Evolutionary conservation across 2,888 invertebrate species (phyloP), one percentile per base, ranked within the genome.

Genomic region (Ephialtes manifestator): DNA sequence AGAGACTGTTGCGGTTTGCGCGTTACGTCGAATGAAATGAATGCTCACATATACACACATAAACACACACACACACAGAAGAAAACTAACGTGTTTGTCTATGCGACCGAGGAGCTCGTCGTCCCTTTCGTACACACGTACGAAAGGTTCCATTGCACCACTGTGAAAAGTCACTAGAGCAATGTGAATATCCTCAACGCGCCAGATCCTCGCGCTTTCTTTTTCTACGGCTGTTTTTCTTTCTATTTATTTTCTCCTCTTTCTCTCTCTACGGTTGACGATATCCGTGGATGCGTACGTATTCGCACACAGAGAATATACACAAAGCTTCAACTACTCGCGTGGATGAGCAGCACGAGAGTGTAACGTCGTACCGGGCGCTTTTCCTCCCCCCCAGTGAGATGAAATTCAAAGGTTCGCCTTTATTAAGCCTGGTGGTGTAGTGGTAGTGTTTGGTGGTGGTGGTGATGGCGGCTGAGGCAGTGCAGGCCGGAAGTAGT

Each of bases 371-470:
- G 51, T 51, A 15, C 48, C 70, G 24, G 10, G 2, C 74, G 10
- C 58, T 15, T 24, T 31, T 13, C 39, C 11, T n/a, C 48, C 31
- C 51, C 20, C 63, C 48, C 43, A 24, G 72, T 18, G 39, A 55
- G 55, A 76, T 67, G 39, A 67, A 76, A 76, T 76, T 76, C 76
- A 76, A 76, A 76, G 76, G 24, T 51, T 67, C 39, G 67, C 53
- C 67, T 76, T 67, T 76, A 76, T 76, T 55, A 76, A 65, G 76
- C 67, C 51, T 18, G 53, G 60, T n/a, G 46, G 35, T 20, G 65
- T 35, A 48, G 46, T 48, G 28, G 46, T 48, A 39, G 39, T 39
- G 71, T 28, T 31, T 48, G 20, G 39, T 39, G 71, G n/a, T 31
- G 18, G 51, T 53, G 10, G 35, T 31, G 18, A 2, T 46, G 10